These are phyloP conservation scores for Astyanax mexicanus DNA, from an alignment of 2,797 vertebrate species.

Conservation along the genomic window DNA sequence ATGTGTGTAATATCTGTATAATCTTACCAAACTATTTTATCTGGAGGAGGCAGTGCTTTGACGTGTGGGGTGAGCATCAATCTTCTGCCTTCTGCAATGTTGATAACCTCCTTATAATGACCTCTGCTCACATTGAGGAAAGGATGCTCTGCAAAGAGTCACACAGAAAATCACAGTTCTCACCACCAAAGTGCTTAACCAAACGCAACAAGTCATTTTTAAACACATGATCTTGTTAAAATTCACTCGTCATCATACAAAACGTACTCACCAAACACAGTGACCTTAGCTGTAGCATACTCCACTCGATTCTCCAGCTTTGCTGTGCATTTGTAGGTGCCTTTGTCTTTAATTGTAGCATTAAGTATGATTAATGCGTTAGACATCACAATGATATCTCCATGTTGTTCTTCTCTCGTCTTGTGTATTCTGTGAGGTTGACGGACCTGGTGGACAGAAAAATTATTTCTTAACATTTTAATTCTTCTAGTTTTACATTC, in stretches of 20 bases:
- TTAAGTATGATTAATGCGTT: conserved; percentile 73
- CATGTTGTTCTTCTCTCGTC: rapidly evolving
- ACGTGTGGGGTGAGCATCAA: conserved; percentile 80
- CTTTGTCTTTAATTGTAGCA: conserved; percentile 80
- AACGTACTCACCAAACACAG: conserved; percentile 78
- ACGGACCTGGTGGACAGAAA: conserved; percentile 63
- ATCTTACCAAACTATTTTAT: conserved; percentile 79
- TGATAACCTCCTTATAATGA: conserved; percentile 53
- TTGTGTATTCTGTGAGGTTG: neutral
- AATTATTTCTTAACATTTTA: neutral
- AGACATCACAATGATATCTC: neutral
- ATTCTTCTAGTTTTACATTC: neutral
- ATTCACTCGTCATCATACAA: neutral
- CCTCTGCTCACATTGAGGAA: conserved; percentile 79
- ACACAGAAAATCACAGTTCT: conserved; percentile 10
- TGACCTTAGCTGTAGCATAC: conserved; percentile 67
- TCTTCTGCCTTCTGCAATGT: conserved; percentile 72
- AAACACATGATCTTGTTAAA: too few relatives aligned
- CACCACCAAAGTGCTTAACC: neutral
- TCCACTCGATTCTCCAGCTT: conserved; percentile 7
- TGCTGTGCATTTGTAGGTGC: conserved; percentile 81
- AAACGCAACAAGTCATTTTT: neutral
- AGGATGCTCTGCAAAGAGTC: conserved; percentile 79
- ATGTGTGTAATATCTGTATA: neutral
- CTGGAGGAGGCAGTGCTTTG: conserved; percentile 80